Conservation (phyloP, 1,140 invertebrate species). For the Anoplolepis gracilipes region DNA sequence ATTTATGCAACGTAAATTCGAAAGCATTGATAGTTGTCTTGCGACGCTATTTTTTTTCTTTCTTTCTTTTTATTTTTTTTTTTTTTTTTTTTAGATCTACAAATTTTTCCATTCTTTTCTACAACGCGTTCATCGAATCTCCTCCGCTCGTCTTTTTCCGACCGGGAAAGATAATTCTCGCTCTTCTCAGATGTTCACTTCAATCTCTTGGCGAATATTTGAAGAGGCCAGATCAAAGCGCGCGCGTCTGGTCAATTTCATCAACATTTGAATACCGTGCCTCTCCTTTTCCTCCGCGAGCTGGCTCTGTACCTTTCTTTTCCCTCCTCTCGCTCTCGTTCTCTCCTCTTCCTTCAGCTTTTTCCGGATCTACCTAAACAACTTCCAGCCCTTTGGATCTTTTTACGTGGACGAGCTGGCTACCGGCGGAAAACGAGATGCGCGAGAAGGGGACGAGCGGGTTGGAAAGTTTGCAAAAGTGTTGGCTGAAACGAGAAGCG, state of each 20-base stretch:
- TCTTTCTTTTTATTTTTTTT: too few species aligned
- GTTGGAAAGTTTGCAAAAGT: constrained; percentile 78
- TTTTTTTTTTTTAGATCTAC: background rate
- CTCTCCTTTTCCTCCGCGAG: constrained; percentile 50
- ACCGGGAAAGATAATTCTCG: constrained; percentile 80
- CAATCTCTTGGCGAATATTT: constrained; percentile 86
- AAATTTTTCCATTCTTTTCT: constrained; percentile 8
- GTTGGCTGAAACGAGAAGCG: constrained; percentile 73
- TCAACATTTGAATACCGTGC: constrained; percentile 85
- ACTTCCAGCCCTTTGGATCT: constrained; percentile 69
- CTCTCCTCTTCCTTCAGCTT: constrained; percentile 34
- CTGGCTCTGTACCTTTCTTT: constrained; percentile 39
- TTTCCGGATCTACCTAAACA: constrained; percentile 67
- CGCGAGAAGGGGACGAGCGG: constrained; percentile 33
- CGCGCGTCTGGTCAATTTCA: constrained; percentile 86
- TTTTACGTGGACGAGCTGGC: constrained; percentile 63
- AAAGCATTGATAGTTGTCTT: background rate
- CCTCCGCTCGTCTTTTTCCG: constrained; percentile 44
- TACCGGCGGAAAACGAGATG: constrained; percentile 64
- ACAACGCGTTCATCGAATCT: constrained; percentile 33
- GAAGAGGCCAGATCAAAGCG: constrained; percentile 85
- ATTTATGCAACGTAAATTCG: background rate
- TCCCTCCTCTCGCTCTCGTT: background rate
- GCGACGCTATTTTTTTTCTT: background rate
- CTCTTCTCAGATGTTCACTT: constrained; percentile 85